phyloP scores from a whole-genome alignment of 1,140 invertebrate species.

The Drosophila orosa region DNA sequence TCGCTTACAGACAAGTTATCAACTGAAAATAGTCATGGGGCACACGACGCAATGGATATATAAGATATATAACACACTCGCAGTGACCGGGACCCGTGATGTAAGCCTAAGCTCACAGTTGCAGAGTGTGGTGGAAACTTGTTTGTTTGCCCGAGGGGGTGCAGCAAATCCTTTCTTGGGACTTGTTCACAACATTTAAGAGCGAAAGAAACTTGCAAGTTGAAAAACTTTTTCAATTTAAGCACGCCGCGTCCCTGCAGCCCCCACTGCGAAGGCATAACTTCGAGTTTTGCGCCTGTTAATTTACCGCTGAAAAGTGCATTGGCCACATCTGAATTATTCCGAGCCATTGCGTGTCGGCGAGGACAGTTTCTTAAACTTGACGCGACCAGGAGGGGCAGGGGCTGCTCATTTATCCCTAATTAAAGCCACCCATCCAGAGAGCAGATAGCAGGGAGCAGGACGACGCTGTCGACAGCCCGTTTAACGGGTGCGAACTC shows the following conservation, averaged over 20 bases:
- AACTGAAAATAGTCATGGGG: background rate
- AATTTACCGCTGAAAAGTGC: slow-evolving; percentile 74
- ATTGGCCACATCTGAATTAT: slow-evolving; percentile 74
- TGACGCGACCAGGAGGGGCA: background rate
- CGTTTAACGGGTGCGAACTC: slow-evolving; percentile 58
- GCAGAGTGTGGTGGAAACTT: slow-evolving; percentile 23
- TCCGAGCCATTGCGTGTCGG: slow-evolving; percentile 61
- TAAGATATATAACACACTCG: slow-evolving; percentile 1
- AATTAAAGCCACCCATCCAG: slow-evolving; percentile 46
- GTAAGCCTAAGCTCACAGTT: slow-evolving; percentile 5
- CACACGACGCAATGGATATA: background rate
- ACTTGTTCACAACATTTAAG: slow-evolving; percentile 52
- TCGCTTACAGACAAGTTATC: background rate
- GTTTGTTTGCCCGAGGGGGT: slow-evolving; percentile 35
- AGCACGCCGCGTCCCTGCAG: slow-evolving; percentile 33
- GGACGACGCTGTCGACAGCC: slow-evolving; percentile 52
- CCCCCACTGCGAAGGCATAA: slow-evolving; percentile 15
- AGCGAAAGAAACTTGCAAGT: slow-evolving; percentile 61
- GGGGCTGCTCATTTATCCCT: slow-evolving; percentile 41
- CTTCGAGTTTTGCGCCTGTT: slow-evolving; percentile 52
- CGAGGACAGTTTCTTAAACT: slow-evolving; percentile 52
- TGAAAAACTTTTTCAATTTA: slow-evolving; percentile 79
- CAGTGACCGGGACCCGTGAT: background rate
- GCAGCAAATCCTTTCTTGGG: slow-evolving; percentile 64
- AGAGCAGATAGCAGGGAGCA: background rate